Conservation (phyloP, 2,113 vertebrate genomes). For the Brachyistius frenatus region DNA sequence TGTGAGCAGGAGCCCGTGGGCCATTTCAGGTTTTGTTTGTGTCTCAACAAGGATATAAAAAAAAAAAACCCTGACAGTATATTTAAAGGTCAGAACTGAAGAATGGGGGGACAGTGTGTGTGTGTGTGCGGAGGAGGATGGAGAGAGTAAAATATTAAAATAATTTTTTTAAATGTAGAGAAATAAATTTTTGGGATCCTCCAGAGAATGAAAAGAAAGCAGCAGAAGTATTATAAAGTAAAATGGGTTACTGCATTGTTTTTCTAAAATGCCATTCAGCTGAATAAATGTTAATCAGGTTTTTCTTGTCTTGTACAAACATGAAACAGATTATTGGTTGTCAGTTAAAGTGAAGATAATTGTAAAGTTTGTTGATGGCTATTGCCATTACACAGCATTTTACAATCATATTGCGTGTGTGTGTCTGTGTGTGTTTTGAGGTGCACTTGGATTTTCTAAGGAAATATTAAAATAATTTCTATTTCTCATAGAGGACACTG, state of each 20-base stretch:
- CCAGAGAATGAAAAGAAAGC: neutral
- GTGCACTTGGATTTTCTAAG: neutral
- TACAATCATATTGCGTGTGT: neutral
- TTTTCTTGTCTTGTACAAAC: neutral
- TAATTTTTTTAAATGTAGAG: neutral
- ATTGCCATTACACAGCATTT: neutral
- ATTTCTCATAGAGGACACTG: neutral
- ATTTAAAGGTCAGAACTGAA: slow-evolving; percentile 69
- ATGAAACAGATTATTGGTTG: too few relatives aligned
- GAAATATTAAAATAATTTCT: neutral
- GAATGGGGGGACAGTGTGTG: neutral
- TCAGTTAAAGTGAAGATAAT: neutral
- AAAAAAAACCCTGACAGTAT: slow-evolving; percentile 41
- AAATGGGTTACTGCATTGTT: neutral
- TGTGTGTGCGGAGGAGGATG: neutral
- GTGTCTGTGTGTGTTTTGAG: neutral
- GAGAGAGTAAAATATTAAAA: neutral
- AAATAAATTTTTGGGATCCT: neutral
- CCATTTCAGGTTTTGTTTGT: slow-evolving; percentile 65
- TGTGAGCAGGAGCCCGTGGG: slow-evolving; percentile 63
- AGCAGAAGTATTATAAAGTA: neutral
- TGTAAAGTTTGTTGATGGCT: neutral
- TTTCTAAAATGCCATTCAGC: neutral
- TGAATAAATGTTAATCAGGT: neutral
- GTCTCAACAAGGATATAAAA: slow-evolving; percentile 47